These are phyloP conservation scores for Pachypanchax playfairii DNA, from an alignment of 2,113 vertebrate genomes.

Conservation along the genomic window DNA sequence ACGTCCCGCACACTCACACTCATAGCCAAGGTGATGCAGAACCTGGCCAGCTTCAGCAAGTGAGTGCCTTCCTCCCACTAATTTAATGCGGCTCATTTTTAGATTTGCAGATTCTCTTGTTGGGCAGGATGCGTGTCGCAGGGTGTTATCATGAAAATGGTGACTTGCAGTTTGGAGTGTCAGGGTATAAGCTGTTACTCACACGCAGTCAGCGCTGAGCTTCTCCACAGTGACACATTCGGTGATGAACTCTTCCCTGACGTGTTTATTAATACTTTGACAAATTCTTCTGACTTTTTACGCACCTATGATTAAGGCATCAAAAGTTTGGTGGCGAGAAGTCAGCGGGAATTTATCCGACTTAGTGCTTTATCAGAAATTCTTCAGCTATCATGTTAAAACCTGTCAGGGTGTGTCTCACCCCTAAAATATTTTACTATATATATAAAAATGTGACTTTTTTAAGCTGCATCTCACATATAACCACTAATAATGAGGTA, in stretches of 20 bases:
- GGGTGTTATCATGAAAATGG: constrained; percentile 1
- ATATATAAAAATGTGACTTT: no score
- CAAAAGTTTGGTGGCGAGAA: neutral
- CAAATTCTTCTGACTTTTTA: neutral
- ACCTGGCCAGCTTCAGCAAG: constrained; percentile 98
- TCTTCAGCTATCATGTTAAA: neutral
- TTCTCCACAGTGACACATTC: constrained; percentile 9
- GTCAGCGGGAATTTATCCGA: neutral
- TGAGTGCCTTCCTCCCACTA: constrained; percentile 76
- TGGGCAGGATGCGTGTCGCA: constrained; percentile 28
- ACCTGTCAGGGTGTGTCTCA: neutral
- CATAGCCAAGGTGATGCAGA: constrained; percentile 99
- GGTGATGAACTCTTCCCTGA: neutral
- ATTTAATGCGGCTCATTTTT: constrained; percentile 15
- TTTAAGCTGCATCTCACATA: no score
- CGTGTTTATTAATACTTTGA: constrained; percentile 16
- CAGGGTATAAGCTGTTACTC: constrained; percentile 44
- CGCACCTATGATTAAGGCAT: constrained; percentile 10
- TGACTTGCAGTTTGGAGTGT: constrained; percentile 26
- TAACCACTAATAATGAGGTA: no score
- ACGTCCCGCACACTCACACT: constrained; percentile 95
- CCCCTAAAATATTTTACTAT: neutral
- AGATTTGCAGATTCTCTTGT: neutral
- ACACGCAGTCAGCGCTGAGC: constrained; percentile 15
- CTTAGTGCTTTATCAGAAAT: no score